Conservation (phyloP, 2,113 vertebrate species). For the Neodontobutis hainanensis region DNA sequence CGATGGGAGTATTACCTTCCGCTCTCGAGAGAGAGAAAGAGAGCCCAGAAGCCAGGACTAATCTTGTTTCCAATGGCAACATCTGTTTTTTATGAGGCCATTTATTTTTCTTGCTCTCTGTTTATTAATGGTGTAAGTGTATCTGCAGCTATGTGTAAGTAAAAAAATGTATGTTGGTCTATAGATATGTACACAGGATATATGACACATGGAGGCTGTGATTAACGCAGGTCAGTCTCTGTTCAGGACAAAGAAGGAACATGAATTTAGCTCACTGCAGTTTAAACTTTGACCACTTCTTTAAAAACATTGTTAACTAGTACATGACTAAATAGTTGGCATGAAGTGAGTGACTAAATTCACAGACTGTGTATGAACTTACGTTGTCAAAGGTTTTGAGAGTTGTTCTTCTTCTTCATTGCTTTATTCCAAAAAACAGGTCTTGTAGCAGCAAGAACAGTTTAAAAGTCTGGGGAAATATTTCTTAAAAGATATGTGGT, state of each 20-base stretch:
- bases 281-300: not conserved
- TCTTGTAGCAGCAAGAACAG: no score
- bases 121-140: constrained; percentile 45
- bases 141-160: constrained; percentile 19
- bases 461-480: no score
- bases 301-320: not conserved
- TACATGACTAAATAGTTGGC: no score
- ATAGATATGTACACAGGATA: constrained; percentile 6
- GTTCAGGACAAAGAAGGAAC: not conserved
- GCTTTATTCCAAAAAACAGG: no score
- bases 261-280: not conserved
- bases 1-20: constrained; percentile 50
- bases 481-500: not conserved
- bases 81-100: constrained; percentile 63
- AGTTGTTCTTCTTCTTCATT: no score
- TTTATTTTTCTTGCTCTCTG: constrained; percentile 55
- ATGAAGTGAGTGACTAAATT: no score
- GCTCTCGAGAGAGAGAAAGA: constrained; percentile 53
- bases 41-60: constrained; percentile 38
- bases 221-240: constrained; percentile 8
- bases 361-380: no score
- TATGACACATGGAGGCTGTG: constrained; percentile 14
- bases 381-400: no score
- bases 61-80: constrained; percentile 58
- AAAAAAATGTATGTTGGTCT: constrained; percentile 37